Conservation (phyloP, 2,113 vertebrate genomes). For the Picathartes gymnocephalus region DNA sequence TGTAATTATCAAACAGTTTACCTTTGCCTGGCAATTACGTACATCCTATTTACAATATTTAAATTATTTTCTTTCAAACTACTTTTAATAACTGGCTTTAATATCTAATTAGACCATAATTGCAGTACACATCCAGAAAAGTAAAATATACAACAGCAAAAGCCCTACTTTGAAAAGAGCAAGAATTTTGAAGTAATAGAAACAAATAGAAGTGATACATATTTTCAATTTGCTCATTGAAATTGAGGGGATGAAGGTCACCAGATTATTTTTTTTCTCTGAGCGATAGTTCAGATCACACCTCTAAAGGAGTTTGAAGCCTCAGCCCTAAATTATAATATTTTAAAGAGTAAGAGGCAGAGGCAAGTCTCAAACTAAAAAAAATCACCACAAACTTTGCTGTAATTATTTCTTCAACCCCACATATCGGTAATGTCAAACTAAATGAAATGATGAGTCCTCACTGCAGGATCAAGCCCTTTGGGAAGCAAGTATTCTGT, state of each 20-base stretch:
- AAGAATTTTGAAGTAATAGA: conserved; percentile 41
- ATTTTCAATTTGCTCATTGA: conserved; percentile 49
- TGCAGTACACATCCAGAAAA: conserved; percentile 13
- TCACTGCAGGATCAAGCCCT: background rate
- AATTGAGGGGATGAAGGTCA: conserved; percentile 41
- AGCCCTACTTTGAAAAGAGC: conserved; percentile 21
- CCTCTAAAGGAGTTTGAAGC: background rate
- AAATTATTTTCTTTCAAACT: background rate
- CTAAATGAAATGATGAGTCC: background rate
- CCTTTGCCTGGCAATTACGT: background rate
- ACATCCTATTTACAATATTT: background rate
- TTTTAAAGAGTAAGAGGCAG: background rate
- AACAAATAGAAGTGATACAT: conserved; percentile 44
- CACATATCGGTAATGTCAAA: background rate
- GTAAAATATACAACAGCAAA: conserved; percentile 3
- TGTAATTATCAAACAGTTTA: background rate
- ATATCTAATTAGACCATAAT: conserved; percentile 43
- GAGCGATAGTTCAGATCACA: background rate
- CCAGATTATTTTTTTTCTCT: background rate
- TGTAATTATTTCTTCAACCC: background rate
- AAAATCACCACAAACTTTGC: background rate
- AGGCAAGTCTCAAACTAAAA: background rate
- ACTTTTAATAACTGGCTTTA: conserved; percentile 18
- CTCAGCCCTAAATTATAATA: background rate
- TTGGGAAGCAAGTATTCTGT: background rate